Conservation (phyloP, 2,797 vertebrate genomes). For the Anas bahamensis region DNA sequence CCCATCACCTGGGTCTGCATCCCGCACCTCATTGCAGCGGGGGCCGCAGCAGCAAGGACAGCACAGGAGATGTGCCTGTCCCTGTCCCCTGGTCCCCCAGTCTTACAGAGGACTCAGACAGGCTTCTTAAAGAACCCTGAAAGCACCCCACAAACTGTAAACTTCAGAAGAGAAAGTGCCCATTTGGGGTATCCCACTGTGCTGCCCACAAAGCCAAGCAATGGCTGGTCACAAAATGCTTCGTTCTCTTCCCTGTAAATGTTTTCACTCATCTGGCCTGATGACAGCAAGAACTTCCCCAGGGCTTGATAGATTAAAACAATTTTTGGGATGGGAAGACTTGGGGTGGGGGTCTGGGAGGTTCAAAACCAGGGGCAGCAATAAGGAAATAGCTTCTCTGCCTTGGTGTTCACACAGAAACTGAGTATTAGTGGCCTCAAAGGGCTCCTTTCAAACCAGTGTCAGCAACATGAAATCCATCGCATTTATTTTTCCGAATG, state of each 20-base stretch:
- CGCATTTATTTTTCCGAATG: not conserved
- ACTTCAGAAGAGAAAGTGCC: not conserved
- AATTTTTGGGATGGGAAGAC: not conserved
- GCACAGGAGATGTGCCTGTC: not conserved
- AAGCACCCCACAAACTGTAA: not conserved
- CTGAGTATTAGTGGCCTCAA: not conserved
- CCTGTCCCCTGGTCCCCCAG: not conserved
- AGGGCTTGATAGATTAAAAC: not conserved
- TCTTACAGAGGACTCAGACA: not conserved
- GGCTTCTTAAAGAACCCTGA: not conserved
- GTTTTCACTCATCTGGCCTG: not conserved
- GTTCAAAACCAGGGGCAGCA: not conserved
- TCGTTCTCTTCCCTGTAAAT: not conserved
- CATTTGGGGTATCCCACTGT: not conserved
- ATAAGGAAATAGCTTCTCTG: not conserved
- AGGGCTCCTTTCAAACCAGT: not conserved
- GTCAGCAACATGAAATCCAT: not conserved
- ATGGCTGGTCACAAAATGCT: not conserved
- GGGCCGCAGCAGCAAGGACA: fast-evolving
- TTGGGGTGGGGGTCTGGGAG: not conserved
- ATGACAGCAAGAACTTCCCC: not conserved
- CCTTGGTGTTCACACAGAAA: not conserved
- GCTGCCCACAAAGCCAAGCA: fast-evolving
- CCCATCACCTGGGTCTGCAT: not conserved
- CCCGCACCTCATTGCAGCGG: fast-evolving